phyloP scores from a whole-genome alignment of 2,888 invertebrate genomes.

The Tricholauxania praeusta region DNA sequence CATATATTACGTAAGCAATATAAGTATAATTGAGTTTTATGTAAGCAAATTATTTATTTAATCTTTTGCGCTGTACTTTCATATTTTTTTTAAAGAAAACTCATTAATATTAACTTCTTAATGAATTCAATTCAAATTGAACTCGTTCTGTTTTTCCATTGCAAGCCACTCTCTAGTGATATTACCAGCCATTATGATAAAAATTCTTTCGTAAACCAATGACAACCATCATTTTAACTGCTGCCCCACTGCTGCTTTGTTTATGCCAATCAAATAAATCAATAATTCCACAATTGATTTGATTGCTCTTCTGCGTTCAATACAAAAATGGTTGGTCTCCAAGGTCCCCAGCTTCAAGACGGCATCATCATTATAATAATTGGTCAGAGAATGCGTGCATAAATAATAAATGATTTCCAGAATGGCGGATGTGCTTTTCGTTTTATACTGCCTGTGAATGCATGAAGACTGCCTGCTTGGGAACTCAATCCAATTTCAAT shows the following conservation, averaged over 20 bases:
- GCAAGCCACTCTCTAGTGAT: too few relatives aligned
- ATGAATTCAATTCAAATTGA: too few relatives aligned
- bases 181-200: constrained; percentile 1
- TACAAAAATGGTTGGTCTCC: background rate
- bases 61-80: too few relatives aligned
- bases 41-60: too few relatives aligned
- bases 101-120: too few relatives aligned
- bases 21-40: too few relatives aligned
- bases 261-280: constrained; percentile 25
- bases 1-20: too few relatives aligned
- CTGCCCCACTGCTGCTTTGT: background rate
- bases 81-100: too few relatives aligned
- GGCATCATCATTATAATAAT: constrained; percentile 27
- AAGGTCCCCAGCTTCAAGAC: background rate
- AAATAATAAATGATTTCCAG: constrained; percentile 20
- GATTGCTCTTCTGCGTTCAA: background rate
- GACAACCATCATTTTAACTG: background rate
- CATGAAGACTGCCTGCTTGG: background rate
- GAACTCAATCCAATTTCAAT: background rate
- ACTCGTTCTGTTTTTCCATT: too few relatives aligned
- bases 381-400: constrained; percentile 17
- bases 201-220: background rate
- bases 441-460: background rate
- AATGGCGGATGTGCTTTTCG: constrained; percentile 6
- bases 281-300: constrained; percentile 20